Evolutionary conservation across 23 tunicate genomes (phyloP), one percentile per base, ranked within the genome.

Genomic region (Diplosoma virens): DNA sequence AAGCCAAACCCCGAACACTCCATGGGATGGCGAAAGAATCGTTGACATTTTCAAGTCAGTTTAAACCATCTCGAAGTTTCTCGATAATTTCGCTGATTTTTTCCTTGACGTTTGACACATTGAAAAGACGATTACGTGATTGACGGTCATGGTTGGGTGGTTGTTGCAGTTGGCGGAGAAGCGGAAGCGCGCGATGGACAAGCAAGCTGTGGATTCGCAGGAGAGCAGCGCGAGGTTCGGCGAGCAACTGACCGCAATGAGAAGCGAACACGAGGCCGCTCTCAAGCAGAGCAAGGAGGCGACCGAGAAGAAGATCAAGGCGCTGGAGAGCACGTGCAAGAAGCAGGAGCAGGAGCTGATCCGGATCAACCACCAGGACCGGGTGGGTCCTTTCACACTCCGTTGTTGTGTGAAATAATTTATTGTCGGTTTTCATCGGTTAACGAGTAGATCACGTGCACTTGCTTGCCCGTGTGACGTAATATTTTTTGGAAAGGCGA

Each of bases 81-180:
- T n/a, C n/a, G n/a, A n/a, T n/a, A n/a, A n/a, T n/a, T n/a, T n/a
- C n/a, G n/a, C n/a, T n/a, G n/a, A n/a, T n/a, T n/a, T n/a, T n/a
- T n/a, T n/a, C n/a, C n/a, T n/a, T n/a, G n/a, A n/a, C n/a, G n/a
- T n/a, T n/a, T n/a, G n/a, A n/a, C n/a, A n/a, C n/a, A n/a, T n/a
- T n/a, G n/a, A n/a, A n/a, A n/a, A n/a, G n/a, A n/a, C n/a, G n/a
- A n/a, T n/a, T n/a, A n/a, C n/a, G n/a, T n/a, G n/a, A n/a, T n/a
- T n/a, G n/a, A n/a, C n/a, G n/a, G n/a, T n/a, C n/a, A n/a, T n/a
- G n/a, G n/a, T n/a, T n/a, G n/a, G n/a, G n/a, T n/a, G n/a, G n/a
- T n/a, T n/a, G n/a, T 75, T 63, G 16, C 58, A 92, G 82, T 73
- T 92, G 28, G 97, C 97, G 20, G 97, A 92, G 56, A 85, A 85